phyloP scores from a whole-genome alignment of 2,113 vertebrate genomes.

The Dromiciops gliroides region DNA sequence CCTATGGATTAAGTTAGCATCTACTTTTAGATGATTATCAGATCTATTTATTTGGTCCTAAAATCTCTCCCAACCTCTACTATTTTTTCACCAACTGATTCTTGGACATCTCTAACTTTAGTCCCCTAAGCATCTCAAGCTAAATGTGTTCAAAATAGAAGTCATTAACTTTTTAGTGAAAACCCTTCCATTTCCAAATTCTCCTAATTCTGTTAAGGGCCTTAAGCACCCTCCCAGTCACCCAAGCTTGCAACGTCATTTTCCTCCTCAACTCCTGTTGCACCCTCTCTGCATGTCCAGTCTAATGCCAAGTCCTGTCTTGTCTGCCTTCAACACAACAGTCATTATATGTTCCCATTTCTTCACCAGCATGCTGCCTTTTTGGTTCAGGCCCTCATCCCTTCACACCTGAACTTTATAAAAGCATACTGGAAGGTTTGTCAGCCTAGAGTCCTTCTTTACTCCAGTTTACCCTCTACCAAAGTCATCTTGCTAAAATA shows the following conservation, averaged over 20 bases:
- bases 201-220: neutral
- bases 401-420: neutral
- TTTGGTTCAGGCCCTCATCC: neutral
- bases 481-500: neutral
- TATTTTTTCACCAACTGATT: neutral
- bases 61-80: neutral
- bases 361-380: neutral
- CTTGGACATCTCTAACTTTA: neutral
- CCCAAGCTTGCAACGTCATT: neutral
- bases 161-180: neutral
- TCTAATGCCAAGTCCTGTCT: neutral
- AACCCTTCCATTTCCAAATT: neutral
- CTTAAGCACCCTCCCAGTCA: neutral
- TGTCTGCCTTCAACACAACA: neutral
- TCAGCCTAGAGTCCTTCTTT: neutral
- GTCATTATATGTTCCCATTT: neutral
- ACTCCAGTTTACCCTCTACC: neutral
- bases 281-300: neutral
- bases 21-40: neutral
- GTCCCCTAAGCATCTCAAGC: neutral
- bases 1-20: neutral
- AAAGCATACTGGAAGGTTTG: neutral
- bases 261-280: neutral
- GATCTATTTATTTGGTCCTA: neutral
- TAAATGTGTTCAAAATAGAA: neutral